Base-by-base conservation (phyloP, 37 sponge, comb jelly and placozoan genomes). In the Eunapius fragilis region DNA sequence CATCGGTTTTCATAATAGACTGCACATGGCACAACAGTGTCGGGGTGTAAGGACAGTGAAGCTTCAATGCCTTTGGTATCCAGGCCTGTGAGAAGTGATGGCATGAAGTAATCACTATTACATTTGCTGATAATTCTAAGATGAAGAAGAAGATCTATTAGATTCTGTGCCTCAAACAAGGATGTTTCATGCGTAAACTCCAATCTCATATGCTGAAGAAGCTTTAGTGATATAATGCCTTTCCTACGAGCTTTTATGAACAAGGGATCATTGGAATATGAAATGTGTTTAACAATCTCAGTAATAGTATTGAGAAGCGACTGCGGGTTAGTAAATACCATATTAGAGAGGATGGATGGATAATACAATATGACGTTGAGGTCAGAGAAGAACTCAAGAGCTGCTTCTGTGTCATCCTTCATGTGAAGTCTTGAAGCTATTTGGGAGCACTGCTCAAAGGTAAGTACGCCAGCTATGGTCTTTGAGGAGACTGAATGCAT, bases 81-180 rank as follows among this genome's bases (percentile, higher is more conserved):
- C 58, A 58, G 58, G 14, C 58, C 58, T 58, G 6, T 58, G 14
- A 58, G 17, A 11, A 58, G 58, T 17, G 58, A 58, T 58, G 58
- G 58, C 58, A 58, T 58, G 58, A 58, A 58, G 58, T 58, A 58
- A 58, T 58, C 58, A 58, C 17, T 19, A 19, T 58, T 58, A 17
- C 82, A 72, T 72, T 68, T 28, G 41, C 82, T 82, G 36, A 31
- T 37, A 67, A 81, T 67, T 22, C 33, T 37, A 12, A 38, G 37
- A 35, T 34, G 24, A 77, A 72, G 32, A 11, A 33, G 74, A 72
- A 33, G 32, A 72, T 11, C 22, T 17, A 58, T 58, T 19, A 58
- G 58, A 17, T 58, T 19, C 14, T 58, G 58, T 58, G 58, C 7
- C 22, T 58, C 17, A 58, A 58, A 58, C 58, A 58, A 41, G 41